Percentiles rank a stretch among this genome's conserved stretches.
These are phyloP conservation scores for Hydraecia micacea DNA, from an alignment of 2,888 invertebrate genomes.

Conservation along the genomic window DNA sequence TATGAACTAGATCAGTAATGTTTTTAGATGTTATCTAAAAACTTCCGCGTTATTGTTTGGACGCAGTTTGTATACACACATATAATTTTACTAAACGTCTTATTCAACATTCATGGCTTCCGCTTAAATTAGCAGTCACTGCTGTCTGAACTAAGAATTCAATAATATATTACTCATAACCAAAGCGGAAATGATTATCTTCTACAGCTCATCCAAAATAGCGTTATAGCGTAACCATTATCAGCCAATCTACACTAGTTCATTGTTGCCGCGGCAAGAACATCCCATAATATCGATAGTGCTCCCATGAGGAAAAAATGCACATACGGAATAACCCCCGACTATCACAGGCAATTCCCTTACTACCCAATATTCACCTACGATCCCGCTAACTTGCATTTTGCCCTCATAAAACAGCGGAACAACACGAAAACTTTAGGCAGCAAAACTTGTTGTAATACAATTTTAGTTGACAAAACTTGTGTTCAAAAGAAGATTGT, in stretches of 20 bases:
- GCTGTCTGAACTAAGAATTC: not conserved
- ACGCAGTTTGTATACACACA: not conserved
- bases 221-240: slow-evolving; percentile 11
- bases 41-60: slow-evolving; percentile 8
- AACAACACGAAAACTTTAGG: slow-evolving; percentile 49
- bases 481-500: slow-evolving; percentile 67
- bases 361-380: slow-evolving; percentile 7
- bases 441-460: slow-evolving; percentile 65
- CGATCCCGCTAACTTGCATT: slow-evolving; percentile 40
- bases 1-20: slow-evolving; percentile 13
- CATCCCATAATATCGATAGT: slow-evolving; percentile 18
- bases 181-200: slow-evolving; percentile 21
- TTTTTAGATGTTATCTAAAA: slow-evolving; percentile 6
- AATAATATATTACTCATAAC: no score
- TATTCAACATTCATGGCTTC: not conserved
- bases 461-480: slow-evolving; percentile 69
- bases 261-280: not conserved
- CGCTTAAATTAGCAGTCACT: no score
- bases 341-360: slow-evolving; percentile 18
- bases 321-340: slow-evolving; percentile 16
- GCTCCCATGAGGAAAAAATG: slow-evolving; percentile 31
- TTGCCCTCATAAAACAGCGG: slow-evolving; percentile 24
- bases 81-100: not conserved
- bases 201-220: slow-evolving; percentile 18
- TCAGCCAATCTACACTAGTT: not conserved